Evolutionary conservation across 2,888 invertebrate genomes (phyloP), one percentile per base, ranked within the genome.

Genomic region (Coleophora flavipennella): DNA sequence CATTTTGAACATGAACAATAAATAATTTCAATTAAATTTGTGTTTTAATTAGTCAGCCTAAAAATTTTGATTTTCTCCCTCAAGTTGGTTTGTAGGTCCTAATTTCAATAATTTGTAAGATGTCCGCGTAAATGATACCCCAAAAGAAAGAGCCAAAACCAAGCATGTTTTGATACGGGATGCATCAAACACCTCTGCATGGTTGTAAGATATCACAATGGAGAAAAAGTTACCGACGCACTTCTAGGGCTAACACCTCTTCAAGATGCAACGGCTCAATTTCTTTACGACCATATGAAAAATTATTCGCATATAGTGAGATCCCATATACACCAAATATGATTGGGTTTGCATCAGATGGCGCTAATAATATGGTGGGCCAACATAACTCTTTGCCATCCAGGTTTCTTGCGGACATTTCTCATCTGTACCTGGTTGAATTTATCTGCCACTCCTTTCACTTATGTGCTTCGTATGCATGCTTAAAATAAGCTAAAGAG

Each of bases 391-490:
- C 46, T 8, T 33, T 49, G 38, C 35, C 38, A 13, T 41, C 34
- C n/a, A 28, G 39, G 31, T 44, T 46, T 34, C 13, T 29, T 28
- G 42, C 44, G 26, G 47, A 49, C 33, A 46, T 48, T 34, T 48
- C 49, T 25, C 13, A 49, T 13, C 42, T 49, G 35, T 48, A 46
- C 36, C 31, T 40, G n/a, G 45, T 50, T 13, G 51, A 51, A 33
- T 53, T 48, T 31, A 50, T 53, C 13, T 49, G 50, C 31, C 52
- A 48, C 38, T 47, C 46, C 3, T 52, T 52, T 42, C 26, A 33
- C 20, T 38, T 49, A 20, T 50, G 52, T 36, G 49, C 45, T 8
- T 50, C 46, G 28, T 50, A 49, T 45, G 49, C 53, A 27, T 49
- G 53, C 31, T 36, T 40, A 36, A 49, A 43, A 36, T 37, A 50